Conservation (phyloP, 2,888 invertebrate species). For the Drosophila austrosaltans region DNA sequence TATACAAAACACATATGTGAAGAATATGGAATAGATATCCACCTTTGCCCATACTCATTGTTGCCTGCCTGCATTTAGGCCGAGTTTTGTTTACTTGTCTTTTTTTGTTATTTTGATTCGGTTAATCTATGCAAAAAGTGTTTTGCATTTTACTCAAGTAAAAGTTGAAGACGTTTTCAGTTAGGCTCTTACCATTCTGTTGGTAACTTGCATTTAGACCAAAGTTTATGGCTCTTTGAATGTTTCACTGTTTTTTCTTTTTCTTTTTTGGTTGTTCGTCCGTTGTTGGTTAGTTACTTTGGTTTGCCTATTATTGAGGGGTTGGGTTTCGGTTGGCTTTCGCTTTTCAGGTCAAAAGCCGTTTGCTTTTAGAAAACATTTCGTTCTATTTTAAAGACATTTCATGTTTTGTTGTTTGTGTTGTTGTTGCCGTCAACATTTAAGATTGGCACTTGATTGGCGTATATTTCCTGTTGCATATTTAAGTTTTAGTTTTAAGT, state of each 20-base stretch:
- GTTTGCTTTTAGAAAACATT: slow-evolving; percentile 54
- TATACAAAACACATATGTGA: neutral
- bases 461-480: slow-evolving; percentile 82
- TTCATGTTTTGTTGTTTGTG: slow-evolving; percentile 48
- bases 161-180: slow-evolving; percentile 50
- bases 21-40: neutral
- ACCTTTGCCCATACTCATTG: neutral
- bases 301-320: slow-evolving; percentile 29
- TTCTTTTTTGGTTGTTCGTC: slow-evolving; percentile 46
- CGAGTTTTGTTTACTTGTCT: neutral
- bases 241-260: slow-evolving; percentile 32
- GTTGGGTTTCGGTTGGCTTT: slow-evolving; percentile 20
- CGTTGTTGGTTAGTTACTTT: slow-evolving; percentile 53
- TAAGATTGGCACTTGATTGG: slow-evolving; percentile 82
- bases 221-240: slow-evolving; percentile 43
- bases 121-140: slow-evolving; percentile 74
- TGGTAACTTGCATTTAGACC: slow-evolving; percentile 32
- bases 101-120: slow-evolving; percentile 20
- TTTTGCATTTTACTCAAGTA: slow-evolving; percentile 65
- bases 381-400: slow-evolving; percentile 76
- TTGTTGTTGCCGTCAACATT: slow-evolving; percentile 67
- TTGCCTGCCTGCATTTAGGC: neutral
- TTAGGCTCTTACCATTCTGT: slow-evolving; percentile 25
- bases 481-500: slow-evolving; percentile 70
- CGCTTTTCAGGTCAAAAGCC: slow-evolving; percentile 76